phyloP scores from a whole-genome alignment of 2,888 invertebrate species.

The Brachyopa scutellaris region DNA sequence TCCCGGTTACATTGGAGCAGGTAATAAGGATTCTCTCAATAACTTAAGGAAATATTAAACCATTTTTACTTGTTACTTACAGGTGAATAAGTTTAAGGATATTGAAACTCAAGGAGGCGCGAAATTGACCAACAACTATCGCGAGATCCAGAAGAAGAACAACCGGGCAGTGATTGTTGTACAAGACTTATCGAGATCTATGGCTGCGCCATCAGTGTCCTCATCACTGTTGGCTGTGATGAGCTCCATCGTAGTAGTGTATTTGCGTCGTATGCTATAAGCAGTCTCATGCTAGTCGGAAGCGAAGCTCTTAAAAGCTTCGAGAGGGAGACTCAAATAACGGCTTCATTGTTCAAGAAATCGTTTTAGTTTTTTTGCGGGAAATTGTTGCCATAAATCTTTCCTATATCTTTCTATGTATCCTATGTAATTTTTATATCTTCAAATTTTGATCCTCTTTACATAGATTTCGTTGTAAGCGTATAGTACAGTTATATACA shows the following conservation, averaged over 20 bases:
- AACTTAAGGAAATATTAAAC: not conserved
- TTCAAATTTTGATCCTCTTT: constrained; percentile 8
- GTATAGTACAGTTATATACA: not conserved
- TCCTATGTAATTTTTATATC: not conserved
- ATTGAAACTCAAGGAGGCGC: constrained; percentile 79
- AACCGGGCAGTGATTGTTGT: constrained; percentile 75
- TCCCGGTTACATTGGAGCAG: constrained; percentile 83
- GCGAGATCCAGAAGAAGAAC: constrained; percentile 78
- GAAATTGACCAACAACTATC: constrained; percentile 82
- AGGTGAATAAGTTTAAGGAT: constrained; percentile 81
- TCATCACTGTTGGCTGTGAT: constrained; percentile 36
- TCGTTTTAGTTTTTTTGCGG: constrained; percentile 8
- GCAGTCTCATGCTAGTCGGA: not conserved
- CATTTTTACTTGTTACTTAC: constrained; percentile 43
- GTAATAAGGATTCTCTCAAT: constrained; percentile 75
- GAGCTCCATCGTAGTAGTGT: constrained; percentile 64
- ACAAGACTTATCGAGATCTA: constrained; percentile 38
- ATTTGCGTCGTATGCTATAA: constrained; percentile 52
- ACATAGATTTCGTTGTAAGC: constrained; percentile 1
- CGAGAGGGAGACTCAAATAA: not conserved
- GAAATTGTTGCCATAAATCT: constrained; percentile 17
- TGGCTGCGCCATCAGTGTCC: constrained; percentile 23
- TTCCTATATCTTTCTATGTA: not conserved
- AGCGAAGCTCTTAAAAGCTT: constrained; percentile 15
- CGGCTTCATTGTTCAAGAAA: constrained; percentile 14